Base-by-base conservation (phyloP, 2,888 invertebrate genomes). In the Hirtodrosophila alboralis region DNA sequence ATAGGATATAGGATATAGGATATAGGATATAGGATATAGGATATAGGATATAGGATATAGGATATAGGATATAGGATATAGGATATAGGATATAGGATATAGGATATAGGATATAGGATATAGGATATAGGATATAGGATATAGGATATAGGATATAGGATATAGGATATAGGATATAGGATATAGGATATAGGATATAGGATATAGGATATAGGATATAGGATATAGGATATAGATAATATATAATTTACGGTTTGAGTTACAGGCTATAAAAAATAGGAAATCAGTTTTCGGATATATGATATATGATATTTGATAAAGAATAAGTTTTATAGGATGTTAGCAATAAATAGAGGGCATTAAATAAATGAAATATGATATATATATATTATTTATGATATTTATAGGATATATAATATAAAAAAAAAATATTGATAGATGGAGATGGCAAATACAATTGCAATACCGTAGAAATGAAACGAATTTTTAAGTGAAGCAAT, bases 401-500 rank as follows among this genome's bases (percentile, higher is more conserved):
- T 23, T 7, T 23, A 4, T 23, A 23, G 23, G 23, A 23, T 23
- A 23, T 8, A 23, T 3, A 8, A 23, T 23, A 23, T 7, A 23
- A 7, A 5, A 23, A 18, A 4, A 18, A 5, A 5, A 18, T 18
- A 18, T 18, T 4, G 18, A 18, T 18, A 18, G n/a, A n/a, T n/a
- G n/a, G n/a, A n/a, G n/a, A n/a, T n/a, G n/a, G n/a, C 2, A 4
- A 4, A 30, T 18, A 18, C 6, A 5, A 8, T 6, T 16, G 4
- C 10, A 27, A 7, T 26, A n/a, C n/a, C n/a, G n/a, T 18, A 18
- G 5, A 18, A 18, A 5, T 18, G 7, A 38, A 18, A 3, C 3
- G 18, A 10, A 12, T 44, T 38, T 28, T 3, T 40, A 36, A 49
- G 34, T 45, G 44, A 9, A 12, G 40, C 41, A 53, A 53, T 14